These are phyloP conservation scores for Dreissena rostriformis DNA, from an alignment of 1,140 invertebrate species.

Conservation along the genomic window DNA sequence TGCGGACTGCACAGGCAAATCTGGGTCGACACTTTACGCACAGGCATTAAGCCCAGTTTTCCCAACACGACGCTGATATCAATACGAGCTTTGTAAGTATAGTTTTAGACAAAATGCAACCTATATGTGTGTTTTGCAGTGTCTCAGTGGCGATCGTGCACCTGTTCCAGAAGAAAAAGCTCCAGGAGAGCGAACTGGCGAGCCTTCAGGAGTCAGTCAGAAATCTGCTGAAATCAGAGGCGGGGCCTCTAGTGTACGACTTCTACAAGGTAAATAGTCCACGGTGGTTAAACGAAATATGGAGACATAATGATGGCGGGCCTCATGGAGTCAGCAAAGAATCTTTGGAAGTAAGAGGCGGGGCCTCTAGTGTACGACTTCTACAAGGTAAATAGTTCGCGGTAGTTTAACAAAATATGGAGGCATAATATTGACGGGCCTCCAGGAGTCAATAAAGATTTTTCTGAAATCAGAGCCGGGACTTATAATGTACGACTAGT, in stretches of 20 bases:
- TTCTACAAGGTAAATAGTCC: slow-evolving; percentile 68
- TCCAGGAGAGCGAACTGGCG: slow-evolving; percentile 72
- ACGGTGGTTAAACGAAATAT: too few relatives aligned
- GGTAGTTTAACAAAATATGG: too few relatives aligned
- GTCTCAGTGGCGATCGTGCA: slow-evolving; percentile 67
- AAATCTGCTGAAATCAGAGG: slow-evolving; percentile 61
- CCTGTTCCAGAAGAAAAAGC: slow-evolving; percentile 72
- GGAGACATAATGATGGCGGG: too few relatives aligned
- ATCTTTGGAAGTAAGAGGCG: slow-evolving; percentile 55
- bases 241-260: slow-evolving; percentile 69
- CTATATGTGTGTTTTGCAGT: slow-evolving; percentile 22
- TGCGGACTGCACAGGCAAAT: too few relatives aligned
- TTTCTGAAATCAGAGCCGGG: slow-evolving; percentile 59
- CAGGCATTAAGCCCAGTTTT: too few relatives aligned
- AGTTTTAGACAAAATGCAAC: background rate
- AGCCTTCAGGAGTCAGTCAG: slow-evolving; percentile 71
- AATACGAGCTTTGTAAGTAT: background rate
- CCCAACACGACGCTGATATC: too few relatives aligned
- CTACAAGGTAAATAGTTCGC: slow-evolving; percentile 65
- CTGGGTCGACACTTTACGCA: too few relatives aligned
- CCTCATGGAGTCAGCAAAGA: slow-evolving; percentile 55
- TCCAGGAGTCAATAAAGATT: slow-evolving; percentile 56
- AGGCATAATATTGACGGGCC: too few relatives aligned
- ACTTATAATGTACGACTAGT: slow-evolving; percentile 70
- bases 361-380: slow-evolving; percentile 71